Conservation (phyloP, 2,113 vertebrate species). For the Sarotherodon lohbergeri region DNA sequence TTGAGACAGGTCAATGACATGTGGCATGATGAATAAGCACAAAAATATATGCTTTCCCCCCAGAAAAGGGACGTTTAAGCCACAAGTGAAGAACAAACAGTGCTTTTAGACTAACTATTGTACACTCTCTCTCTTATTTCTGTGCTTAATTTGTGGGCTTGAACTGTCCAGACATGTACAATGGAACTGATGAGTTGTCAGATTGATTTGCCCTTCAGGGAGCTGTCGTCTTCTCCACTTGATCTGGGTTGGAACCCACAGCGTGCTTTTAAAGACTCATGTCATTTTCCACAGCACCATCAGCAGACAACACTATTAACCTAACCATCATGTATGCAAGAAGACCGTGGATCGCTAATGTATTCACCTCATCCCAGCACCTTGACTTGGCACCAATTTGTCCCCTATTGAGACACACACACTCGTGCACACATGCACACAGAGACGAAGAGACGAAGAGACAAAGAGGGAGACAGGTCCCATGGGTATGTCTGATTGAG, state of each 20-base stretch:
- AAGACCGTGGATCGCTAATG: slow-evolving; percentile 35
- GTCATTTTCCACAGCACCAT: slow-evolving; percentile 23
- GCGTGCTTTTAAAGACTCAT: slow-evolving; percentile 27
- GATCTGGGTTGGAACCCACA: slow-evolving; percentile 4
- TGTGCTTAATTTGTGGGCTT: slow-evolving; percentile 57
- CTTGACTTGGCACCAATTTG: slow-evolving; percentile 27
- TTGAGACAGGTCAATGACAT: background rate
- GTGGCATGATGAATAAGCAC: background rate
- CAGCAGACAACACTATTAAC: slow-evolving; percentile 33
- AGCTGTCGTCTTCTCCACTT: slow-evolving; percentile 20
- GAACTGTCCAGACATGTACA: slow-evolving; percentile 36
- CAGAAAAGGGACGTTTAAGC: background rate
- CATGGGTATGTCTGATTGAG: slow-evolving; percentile 69
- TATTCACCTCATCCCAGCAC: slow-evolving; percentile 39
- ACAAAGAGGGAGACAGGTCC: slow-evolving; percentile 24
- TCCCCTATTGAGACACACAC: slow-evolving; percentile 27
- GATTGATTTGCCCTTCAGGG: slow-evolving; percentile 64
- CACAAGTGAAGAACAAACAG: background rate
- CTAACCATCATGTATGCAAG: slow-evolving; percentile 50
- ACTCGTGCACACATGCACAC: background rate
- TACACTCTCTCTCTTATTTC: background rate
- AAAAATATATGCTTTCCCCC: background rate
- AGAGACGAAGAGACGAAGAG: background rate
- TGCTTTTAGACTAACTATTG: background rate
- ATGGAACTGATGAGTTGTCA: slow-evolving; percentile 51